These are phyloP conservation scores for Eidolon dupreanum DNA, from an alignment of 2,797 vertebrate genomes.

Conservation along the genomic window DNA sequence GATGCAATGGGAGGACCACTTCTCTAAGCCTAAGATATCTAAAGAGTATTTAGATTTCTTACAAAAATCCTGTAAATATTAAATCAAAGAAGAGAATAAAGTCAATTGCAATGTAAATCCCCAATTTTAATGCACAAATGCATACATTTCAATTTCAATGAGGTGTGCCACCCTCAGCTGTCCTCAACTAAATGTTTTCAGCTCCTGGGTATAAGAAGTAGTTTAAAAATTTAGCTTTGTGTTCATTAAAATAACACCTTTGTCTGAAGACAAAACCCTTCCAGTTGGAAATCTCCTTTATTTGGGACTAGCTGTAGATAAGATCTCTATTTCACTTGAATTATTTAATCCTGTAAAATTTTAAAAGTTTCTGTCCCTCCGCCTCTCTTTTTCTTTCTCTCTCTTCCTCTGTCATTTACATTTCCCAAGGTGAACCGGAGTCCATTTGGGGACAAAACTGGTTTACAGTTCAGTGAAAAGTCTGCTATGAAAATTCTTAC, in stretches of 20 bases:
- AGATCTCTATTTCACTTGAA: constrained; percentile 15
- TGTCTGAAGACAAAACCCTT: constrained; percentile 59
- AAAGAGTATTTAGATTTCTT: neutral
- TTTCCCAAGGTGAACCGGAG: neutral
- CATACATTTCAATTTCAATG: neutral
- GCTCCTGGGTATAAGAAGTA: constrained; percentile 5
- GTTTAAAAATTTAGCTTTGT: constrained; percentile 57
- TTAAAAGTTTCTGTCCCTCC: neutral
- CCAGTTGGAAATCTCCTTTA: constrained; percentile 1
- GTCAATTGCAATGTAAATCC: neutral
- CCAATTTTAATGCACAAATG: neutral
- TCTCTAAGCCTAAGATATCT: neutral
- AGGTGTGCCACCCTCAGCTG: neutral
- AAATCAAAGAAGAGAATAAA: constrained; percentile 32
- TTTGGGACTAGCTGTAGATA: constrained; percentile 30
- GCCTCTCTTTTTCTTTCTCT: neutral
- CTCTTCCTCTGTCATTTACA: neutral
- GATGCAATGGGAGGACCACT: neutral
- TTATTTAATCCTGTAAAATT: constrained; percentile 42
- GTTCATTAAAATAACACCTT: constrained; percentile 66
- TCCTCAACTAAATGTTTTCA: neutral
- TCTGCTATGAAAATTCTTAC: neutral
- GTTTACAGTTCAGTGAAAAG: neutral
- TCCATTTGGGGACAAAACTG: neutral
- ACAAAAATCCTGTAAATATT: neutral